phyloP scores from a whole-genome alignment of 2,888 invertebrate species.

The Hoplodrina blanda region DNA sequence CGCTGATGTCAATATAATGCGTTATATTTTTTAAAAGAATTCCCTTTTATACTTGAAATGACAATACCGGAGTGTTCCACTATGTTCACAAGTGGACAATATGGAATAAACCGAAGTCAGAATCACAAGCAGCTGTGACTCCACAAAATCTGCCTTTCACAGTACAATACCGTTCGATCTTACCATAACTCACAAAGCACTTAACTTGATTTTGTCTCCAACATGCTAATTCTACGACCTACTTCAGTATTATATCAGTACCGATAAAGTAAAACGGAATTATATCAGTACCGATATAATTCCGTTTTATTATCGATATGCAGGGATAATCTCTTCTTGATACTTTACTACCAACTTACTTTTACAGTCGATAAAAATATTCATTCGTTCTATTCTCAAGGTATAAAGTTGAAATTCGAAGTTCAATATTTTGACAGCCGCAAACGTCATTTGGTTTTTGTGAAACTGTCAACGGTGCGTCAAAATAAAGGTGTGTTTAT shows the following conservation, averaged over 20 bases:
- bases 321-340: conserved; percentile 47
- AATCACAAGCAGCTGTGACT: background rate
- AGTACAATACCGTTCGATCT: conserved; percentile 8
- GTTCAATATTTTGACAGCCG: conserved; percentile 24
- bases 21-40: background rate
- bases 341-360: conserved; percentile 21
- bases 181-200: conserved; percentile 50
- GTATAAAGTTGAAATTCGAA: conserved; percentile 12
- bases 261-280: too few species aligned
- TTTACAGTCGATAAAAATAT: conserved; percentile 15
- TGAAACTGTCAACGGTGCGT: conserved; percentile 49
- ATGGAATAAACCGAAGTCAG: too few species aligned
- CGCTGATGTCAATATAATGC: background rate
- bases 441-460: conserved; percentile 20
- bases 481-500: conserved; percentile 54
- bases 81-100: too few species aligned
- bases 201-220: conserved; percentile 62
- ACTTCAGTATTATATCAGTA: conserved; percentile 60
- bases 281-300: conserved; percentile 58
- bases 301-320: conserved; percentile 50
- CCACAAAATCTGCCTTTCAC: conserved; percentile 32
- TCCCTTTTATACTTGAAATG: too few species aligned
- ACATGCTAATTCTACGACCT: conserved; percentile 52
- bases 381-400: background rate
- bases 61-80: too few species aligned